A percentile compares a stretch with the other conserved stretches of the same genome.
phyloP scores from a whole-genome alignment of 2,888 invertebrate genomes.

The Athripsodes cinereus region DNA sequence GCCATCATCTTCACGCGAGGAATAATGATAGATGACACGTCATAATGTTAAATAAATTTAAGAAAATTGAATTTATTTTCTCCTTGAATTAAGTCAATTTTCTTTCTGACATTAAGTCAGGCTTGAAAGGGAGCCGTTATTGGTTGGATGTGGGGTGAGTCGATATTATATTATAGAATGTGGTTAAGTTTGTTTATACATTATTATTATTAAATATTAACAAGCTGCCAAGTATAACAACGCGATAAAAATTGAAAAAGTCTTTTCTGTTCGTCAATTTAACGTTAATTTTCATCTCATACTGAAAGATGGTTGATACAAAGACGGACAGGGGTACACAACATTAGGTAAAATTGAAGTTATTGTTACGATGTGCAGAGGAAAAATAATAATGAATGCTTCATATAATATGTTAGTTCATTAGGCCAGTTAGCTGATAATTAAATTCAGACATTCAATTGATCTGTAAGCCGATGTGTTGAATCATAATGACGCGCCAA shows the following conservation, averaged over 20 bases:
- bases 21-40: background rate
- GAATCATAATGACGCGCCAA: too few species aligned
- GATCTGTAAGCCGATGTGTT: too few species aligned
- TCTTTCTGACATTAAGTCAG: slow-evolving; percentile 9
- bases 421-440: too few species aligned
- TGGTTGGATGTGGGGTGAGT: background rate
- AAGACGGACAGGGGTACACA: background rate
- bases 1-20: too few species aligned
- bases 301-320: slow-evolving; percentile 20
- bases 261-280: slow-evolving; percentile 23
- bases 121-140: slow-evolving; percentile 4
- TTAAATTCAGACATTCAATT: too few species aligned
- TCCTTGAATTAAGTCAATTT: slow-evolving; percentile 10
- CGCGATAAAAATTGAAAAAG: slow-evolving; percentile 20
- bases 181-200: slow-evolving; percentile 6
- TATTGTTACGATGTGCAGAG: background rate
- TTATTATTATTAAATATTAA: slow-evolving; percentile 20
- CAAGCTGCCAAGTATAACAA: slow-evolving; percentile 17
- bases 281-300: slow-evolving; percentile 19
- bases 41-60: background rate
- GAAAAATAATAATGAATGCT: too few species aligned
- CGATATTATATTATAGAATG: too few species aligned
- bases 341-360: background rate
- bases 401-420: too few species aligned
- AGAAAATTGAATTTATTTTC: slow-evolving; percentile 2